Conservation (phyloP, 2,113 vertebrate species). For the Caranx melampygus region DNA sequence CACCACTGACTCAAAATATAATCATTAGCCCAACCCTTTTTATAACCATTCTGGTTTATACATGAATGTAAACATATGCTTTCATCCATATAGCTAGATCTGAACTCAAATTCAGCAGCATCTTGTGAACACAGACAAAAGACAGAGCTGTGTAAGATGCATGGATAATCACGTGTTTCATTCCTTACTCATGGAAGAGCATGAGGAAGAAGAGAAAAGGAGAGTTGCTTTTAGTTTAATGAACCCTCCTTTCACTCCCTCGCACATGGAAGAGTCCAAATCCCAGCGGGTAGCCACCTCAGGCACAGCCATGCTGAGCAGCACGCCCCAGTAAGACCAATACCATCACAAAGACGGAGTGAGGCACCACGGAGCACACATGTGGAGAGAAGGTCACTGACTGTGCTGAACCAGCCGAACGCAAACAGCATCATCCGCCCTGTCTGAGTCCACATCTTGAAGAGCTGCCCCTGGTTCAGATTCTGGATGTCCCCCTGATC, state of each 20-base stretch:
- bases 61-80: slow-evolving; percentile 7
- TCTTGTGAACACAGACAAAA: not conserved
- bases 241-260: slow-evolving; percentile 31
- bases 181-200: not conserved
- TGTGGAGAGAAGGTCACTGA: slow-evolving; percentile 70
- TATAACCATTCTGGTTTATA: not conserved
- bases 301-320: slow-evolving; percentile 50
- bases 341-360: slow-evolving; percentile 58
- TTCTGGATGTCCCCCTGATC: slow-evolving; percentile 38
- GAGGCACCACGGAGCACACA: slow-evolving; percentile 54
- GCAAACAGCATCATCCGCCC: slow-evolving; percentile 43
- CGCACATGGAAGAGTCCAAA: slow-evolving; percentile 63
- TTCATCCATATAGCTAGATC: not conserved
- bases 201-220: not conserved
- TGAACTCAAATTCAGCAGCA: not conserved
- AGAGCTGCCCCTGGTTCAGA: slow-evolving; percentile 48
- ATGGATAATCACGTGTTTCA: not conserved
- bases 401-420: slow-evolving; percentile 48
- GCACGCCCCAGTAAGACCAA: slow-evolving; percentile 51
- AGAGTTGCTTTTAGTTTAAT: slow-evolving; percentile 31
- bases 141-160: not conserved
- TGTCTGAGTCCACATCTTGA: slow-evolving; percentile 40
- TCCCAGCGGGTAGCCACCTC: slow-evolving; percentile 55
- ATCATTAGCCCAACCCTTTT: not conserved
- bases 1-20: not conserved